Conservation (phyloP, 2,113 vertebrate species). For the Malurus elegans region DNA sequence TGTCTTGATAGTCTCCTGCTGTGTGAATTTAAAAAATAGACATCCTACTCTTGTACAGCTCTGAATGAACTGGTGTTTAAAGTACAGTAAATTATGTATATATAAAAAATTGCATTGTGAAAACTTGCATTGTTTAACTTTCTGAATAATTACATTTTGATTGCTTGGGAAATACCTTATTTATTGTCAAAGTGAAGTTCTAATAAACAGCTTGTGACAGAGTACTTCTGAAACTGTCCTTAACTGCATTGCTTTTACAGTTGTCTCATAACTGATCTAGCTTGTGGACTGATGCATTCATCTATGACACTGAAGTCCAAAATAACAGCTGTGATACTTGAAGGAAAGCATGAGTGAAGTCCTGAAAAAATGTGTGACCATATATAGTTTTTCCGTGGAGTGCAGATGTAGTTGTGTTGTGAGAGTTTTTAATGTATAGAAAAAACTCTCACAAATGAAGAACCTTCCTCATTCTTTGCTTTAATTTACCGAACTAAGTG, state of each 20-base stretch:
- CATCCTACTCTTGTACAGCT: constrained; percentile 9
- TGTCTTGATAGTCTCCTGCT: background rate
- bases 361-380: background rate
- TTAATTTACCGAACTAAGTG: background rate
- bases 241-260: background rate
- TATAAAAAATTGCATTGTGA: constrained; percentile 56
- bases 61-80: constrained; percentile 32
- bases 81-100: constrained; percentile 59
- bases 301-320: background rate
- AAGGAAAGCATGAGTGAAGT: background rate
- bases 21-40: background rate
- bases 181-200: constrained; percentile 62
- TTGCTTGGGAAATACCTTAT: constrained; percentile 54
- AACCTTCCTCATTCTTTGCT: background rate
- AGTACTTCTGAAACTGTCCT: background rate
- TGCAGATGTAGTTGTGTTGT: background rate
- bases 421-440: background rate
- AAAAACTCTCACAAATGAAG: no score
- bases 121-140: constrained; percentile 60
- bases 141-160: constrained; percentile 56
- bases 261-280: background rate
- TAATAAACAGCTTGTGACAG: constrained; percentile 62
- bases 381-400: background rate
- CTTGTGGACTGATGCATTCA: background rate
- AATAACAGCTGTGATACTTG: background rate